Evolutionary conservation across 1,140 invertebrate species (phyloP).

Genomic region (Kradibia gibbosae): DNA sequence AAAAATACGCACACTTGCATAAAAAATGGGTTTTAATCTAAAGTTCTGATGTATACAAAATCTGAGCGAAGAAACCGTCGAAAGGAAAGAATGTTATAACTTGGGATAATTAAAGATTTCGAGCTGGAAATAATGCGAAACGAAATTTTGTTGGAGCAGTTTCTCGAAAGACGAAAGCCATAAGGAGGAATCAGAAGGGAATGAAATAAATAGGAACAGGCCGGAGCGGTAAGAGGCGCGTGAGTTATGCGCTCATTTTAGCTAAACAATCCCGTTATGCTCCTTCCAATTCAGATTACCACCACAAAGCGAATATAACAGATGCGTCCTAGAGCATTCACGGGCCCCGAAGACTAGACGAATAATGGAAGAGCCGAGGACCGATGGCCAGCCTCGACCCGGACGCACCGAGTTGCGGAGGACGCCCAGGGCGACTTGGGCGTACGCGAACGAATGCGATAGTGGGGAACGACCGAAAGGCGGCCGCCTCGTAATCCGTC

Average conservation of each 20-base stretch:
- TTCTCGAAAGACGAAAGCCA: neutral
- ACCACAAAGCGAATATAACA: conserved; percentile 60
- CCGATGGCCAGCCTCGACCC: neutral
- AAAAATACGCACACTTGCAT: neutral
- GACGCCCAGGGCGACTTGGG: conserved; percentile 54
- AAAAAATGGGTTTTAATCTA: neutral
- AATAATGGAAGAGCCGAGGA: neutral
- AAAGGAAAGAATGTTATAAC: neutral
- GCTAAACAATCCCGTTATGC: conserved; percentile 65
- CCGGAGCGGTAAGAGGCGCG: conserved; percentile 33
- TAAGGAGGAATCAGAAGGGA: neutral
- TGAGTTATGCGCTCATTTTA: conserved; percentile 61
- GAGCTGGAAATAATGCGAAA: neutral
- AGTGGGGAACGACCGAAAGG: conserved; percentile 58
- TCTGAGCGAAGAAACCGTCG: neutral
- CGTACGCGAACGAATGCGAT: conserved; percentile 34
- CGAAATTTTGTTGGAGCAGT: neutral
- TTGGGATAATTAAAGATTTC: conserved; percentile 9
- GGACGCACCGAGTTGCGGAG: neutral
- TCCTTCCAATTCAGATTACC: conserved; percentile 45
- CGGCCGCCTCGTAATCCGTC: conserved; percentile 72
- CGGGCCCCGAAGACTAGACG: conserved; percentile 50
- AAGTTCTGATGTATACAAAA: neutral
- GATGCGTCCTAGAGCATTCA: conserved; percentile 50
- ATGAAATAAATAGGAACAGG: neutral